phyloP scores from a whole-genome alignment of 2,888 invertebrate genomes.

The Myopa tessellatipennis region DNA sequence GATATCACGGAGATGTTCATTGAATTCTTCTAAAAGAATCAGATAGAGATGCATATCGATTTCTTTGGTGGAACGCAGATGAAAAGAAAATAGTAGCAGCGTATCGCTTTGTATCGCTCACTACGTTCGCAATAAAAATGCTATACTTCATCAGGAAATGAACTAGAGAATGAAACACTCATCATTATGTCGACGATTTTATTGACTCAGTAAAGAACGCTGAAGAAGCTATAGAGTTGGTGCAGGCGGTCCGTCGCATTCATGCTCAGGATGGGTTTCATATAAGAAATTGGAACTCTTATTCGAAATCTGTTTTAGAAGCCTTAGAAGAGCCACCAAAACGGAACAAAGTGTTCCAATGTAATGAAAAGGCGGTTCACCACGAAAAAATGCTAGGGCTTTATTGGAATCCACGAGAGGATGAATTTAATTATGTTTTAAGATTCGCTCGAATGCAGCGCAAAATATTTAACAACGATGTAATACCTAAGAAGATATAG shows the following conservation, averaged over 20 bases:
- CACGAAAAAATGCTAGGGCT: slow-evolving; percentile 1
- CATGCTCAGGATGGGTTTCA: too few species aligned
- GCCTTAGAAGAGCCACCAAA: background rate
- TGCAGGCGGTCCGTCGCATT: background rate
- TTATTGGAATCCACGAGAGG: background rate
- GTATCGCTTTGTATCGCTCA: slow-evolving; percentile 26
- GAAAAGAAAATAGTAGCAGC: slow-evolving; percentile 22
- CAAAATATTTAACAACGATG: background rate
- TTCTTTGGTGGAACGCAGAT: too few species aligned
- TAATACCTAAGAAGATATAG: background rate
- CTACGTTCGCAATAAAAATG: background rate
- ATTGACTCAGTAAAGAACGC: background rate
- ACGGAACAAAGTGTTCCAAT: background rate
- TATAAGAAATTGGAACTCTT: too few species aligned
- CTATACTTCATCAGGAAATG: background rate
- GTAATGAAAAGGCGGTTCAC: background rate
- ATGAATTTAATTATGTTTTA: background rate
- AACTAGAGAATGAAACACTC: slow-evolving; percentile 1
- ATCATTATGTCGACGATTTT: background rate
- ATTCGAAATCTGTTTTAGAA: too few species aligned
- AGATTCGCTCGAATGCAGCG: background rate
- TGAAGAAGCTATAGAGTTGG: background rate
- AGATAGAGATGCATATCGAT: background rate
- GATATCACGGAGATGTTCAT: slow-evolving; percentile 2
- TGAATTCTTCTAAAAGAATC: background rate